Evolutionary conservation across 2,888 invertebrate genomes (phyloP), one percentile per base, ranked within the genome.

Genomic region (Spisula solida): DNA sequence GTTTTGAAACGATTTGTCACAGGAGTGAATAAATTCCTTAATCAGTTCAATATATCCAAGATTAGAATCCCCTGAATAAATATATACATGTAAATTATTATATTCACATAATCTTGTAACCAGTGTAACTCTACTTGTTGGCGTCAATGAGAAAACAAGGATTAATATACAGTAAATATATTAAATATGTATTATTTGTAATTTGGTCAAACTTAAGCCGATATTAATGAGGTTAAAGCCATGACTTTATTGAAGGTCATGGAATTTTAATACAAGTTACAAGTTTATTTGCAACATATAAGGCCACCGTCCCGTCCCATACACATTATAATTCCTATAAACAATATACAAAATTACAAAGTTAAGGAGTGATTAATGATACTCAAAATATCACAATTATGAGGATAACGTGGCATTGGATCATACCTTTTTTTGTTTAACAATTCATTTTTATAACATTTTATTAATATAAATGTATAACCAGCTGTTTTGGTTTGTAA

Each of bases 1-100:
- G n/a, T n/a, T 66, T 25, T 25, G 8, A 25, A 66, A 66, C 25
- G 60, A 66, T 25, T 66, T 4, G 60, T 25, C 51, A 51, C 51
- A 51, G 14, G 1, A 25, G 60, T 66, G 20, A 25, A 66, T 25
- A 66, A 66, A 66, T 66, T 25, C 60, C 25, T 25, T 66, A 66
- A 66, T 66, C 60, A 25, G 20, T 66, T 66, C 60, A 66, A 25
- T 66, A 25, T 66, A 66, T 66, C 60, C 25, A 66, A 66, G 60
- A 66, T 66, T 66, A 66, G 25, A n/a, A 12, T 5, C 41, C n/a
- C 60, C 25, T 66, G 60, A 25, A 66, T 25, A 66, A 66, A 66
- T 25, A 25, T n/a, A 25, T 66, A 25, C 25, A 66, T 66, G 60
- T 66, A 25, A 66, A n/a, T 66, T 66, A 66, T 66, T 66, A 66